Percentiles rank a stretch among this genome's conserved stretches.
Evolutionary conservation across 2,113 vertebrate species (phyloP).

Genomic region (Spea multiplicata): DNA sequence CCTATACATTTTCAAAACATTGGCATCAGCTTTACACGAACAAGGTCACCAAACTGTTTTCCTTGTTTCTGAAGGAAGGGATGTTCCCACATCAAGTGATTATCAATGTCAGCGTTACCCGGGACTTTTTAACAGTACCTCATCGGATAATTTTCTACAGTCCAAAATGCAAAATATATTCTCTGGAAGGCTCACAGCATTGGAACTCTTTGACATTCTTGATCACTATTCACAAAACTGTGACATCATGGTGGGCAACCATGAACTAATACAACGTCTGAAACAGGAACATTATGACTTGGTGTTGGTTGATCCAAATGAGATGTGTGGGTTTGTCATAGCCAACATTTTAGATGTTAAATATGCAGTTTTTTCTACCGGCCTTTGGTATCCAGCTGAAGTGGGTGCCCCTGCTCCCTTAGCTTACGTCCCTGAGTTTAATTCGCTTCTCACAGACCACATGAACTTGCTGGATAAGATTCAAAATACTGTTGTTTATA

Average conservation of each 20-base stretch:
- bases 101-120: slow-evolving; percentile 90
- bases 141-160: slow-evolving; percentile 92
- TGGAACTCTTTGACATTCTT: slow-evolving; percentile 94
- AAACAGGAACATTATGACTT: slow-evolving; percentile 88
- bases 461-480: slow-evolving; percentile 89
- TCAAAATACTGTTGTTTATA: slow-evolving; percentile 85
- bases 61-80: slow-evolving; percentile 90
- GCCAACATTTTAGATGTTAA: slow-evolving; percentile 90
- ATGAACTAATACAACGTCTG: slow-evolving; percentile 74
- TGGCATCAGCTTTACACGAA: slow-evolving; percentile 85
- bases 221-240: slow-evolving; percentile 96
- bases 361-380: slow-evolving; percentile 94
- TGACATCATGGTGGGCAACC: slow-evolving; percentile 87
- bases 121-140: slow-evolving; percentile 94
- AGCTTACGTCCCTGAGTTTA: slow-evolving; percentile 95
- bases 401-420: slow-evolving; percentile 92
- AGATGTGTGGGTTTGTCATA: slow-evolving; percentile 98
- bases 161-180: slow-evolving; percentile 96
- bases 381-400: slow-evolving; percentile 97
- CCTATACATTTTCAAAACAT: slow-evolving; percentile 97
- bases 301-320: slow-evolving; percentile 94
- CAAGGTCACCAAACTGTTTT: slow-evolving; percentile 90
- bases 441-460: slow-evolving; percentile 91
- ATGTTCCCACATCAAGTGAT: slow-evolving; percentile 79
- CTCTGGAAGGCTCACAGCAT: slow-evolving; percentile 87